A percentile compares a stretch with the other conserved stretches of the same genome.
Conservation (phyloP, 2,113 vertebrate species). For the Salminus brasiliensis region DNA sequence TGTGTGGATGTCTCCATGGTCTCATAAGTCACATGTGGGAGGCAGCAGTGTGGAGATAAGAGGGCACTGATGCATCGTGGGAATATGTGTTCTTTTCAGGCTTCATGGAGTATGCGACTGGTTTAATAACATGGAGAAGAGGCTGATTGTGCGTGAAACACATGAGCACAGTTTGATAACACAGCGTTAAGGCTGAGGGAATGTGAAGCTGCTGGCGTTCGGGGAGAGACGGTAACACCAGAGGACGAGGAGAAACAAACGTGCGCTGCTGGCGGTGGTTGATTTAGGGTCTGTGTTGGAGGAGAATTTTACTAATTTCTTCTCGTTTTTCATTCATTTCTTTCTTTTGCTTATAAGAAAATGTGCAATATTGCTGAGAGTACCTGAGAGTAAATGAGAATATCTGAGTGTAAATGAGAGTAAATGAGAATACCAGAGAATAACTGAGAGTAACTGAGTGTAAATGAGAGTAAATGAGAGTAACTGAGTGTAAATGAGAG, state of each 20-base stretch:
- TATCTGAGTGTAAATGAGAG: too few species aligned
- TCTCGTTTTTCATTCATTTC: neutral
- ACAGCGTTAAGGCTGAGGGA: conserved; percentile 54
- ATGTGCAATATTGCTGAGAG: neutral
- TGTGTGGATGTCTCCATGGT: neutral
- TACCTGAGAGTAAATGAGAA: too few species aligned
- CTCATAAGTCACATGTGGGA: conserved; percentile 48
- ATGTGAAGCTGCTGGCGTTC: conserved; percentile 44
- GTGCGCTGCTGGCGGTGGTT: neutral
- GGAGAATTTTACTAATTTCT: neutral
- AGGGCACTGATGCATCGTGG: conserved; percentile 60
- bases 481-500: too few species aligned
- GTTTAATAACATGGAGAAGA: conserved; percentile 66
- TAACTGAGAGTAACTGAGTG: too few species aligned
- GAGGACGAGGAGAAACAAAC: neutral
- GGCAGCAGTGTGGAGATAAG: conserved; percentile 51
- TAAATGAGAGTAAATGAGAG: too few species aligned
- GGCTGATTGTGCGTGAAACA: conserved; percentile 44
- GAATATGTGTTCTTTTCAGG: conserved; percentile 69
- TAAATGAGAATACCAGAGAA: too few species aligned
- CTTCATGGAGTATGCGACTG: conserved; percentile 75
- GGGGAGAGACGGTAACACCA: conserved; percentile 40
- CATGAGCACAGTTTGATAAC: conserved; percentile 55
- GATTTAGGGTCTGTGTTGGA: neutral
- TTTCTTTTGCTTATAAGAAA: neutral